Conservation (phyloP, 2,113 vertebrate genomes). For the Sinocyclocheilus anophthalmus region DNA sequence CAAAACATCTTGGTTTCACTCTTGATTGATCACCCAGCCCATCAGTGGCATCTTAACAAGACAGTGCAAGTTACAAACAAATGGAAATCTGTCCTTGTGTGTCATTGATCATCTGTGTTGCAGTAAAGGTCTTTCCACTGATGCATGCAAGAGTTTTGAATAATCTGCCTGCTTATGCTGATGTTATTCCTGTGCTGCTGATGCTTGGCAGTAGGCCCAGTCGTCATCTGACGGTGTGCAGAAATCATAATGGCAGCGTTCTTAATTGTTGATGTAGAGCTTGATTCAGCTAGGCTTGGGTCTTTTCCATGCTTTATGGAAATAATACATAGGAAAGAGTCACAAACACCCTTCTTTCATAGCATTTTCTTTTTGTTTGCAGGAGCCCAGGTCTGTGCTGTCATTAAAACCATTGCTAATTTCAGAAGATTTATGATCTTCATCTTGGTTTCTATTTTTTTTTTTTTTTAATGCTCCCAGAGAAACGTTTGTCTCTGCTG, state of each 20-base stretch:
- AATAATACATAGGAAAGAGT: too few relatives aligned
- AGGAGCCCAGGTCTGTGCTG: neutral
- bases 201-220: constrained; percentile 21
- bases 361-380: neutral
- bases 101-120: neutral
- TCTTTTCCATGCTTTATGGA: neutral
- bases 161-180: neutral
- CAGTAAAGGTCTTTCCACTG: neutral
- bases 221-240: constrained; percentile 18
- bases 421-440: neutral
- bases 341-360: neutral
- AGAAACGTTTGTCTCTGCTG: neutral
- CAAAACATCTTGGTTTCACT: neutral
- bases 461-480: neutral
- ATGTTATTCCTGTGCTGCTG: constrained; percentile 23
- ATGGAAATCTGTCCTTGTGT: neutral
- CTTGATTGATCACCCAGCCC: neutral
- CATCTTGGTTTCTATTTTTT: neutral
- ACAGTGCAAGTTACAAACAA: neutral
- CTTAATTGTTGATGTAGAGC: neutral
- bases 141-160: neutral
- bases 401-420: neutral
- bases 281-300: neutral
- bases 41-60: neutral
- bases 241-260: neutral